A percentile compares a stretch with the other conserved stretches of the same genome.
Conservation (phyloP, 2,888 invertebrate genomes). For the Agonopterix alstromeriana region DNA sequence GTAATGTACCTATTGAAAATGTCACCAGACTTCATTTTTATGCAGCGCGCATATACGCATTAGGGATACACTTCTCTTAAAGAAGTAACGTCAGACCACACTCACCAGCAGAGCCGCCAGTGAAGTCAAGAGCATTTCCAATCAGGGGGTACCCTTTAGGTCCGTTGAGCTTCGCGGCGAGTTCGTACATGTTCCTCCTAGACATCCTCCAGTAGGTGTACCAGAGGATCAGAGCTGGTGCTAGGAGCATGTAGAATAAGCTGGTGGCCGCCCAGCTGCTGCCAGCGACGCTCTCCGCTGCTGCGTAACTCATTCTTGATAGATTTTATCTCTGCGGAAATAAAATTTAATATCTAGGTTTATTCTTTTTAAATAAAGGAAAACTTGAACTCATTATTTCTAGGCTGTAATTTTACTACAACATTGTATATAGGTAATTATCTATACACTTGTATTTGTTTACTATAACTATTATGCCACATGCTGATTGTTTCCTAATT, state of each 20-base stretch:
- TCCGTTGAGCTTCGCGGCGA: slow-evolving; percentile 84
- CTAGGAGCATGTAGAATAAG: slow-evolving; percentile 83
- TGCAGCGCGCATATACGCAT: no score
- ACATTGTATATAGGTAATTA: background rate
- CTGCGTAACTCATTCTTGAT: slow-evolving; percentile 53
- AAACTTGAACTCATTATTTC: background rate
- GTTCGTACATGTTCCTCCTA: slow-evolving; percentile 81
- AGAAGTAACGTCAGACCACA: no score
- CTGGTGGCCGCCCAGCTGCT: slow-evolving; percentile 77
- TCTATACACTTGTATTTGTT: no score
- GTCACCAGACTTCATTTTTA: no score
- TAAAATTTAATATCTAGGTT: background rate
- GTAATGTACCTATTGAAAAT: no score
- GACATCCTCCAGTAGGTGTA: slow-evolving; percentile 86
- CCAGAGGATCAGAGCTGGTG: slow-evolving; percentile 83
- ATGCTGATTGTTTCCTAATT: slow-evolving; percentile 1
- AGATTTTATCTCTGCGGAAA: slow-evolving; percentile 11
- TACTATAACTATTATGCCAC: background rate
- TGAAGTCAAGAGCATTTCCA: slow-evolving; percentile 85
- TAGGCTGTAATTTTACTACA: background rate
- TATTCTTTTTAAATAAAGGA: background rate
- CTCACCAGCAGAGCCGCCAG: slow-evolving; percentile 83
- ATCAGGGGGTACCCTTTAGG: slow-evolving; percentile 83
- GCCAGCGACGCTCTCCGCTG: slow-evolving; percentile 48
- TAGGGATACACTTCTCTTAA: no score